Evolutionary conservation across 2,888 invertebrate genomes (phyloP).

Genomic region (Cloeon dipterum): DNA sequence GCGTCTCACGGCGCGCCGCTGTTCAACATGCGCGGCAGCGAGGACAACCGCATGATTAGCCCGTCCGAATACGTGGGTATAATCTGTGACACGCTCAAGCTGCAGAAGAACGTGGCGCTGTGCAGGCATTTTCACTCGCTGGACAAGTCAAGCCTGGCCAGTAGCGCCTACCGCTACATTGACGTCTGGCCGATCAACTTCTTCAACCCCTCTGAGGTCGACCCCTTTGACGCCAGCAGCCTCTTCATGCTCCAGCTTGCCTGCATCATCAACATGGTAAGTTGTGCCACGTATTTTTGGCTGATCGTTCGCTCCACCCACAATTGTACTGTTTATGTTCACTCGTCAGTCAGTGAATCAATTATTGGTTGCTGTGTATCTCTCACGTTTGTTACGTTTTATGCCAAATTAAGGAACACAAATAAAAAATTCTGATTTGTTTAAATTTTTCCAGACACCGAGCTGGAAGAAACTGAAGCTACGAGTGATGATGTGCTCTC

Average conservation of each 20-base stretch:
- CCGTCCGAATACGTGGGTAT: slow-evolving; percentile 59
- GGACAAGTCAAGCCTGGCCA: slow-evolving; percentile 43
- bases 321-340: no score
- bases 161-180: slow-evolving; percentile 23
- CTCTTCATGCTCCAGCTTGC: slow-evolving; percentile 92
- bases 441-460: slow-evolving; percentile 24
- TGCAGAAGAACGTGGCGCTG: slow-evolving; percentile 86
- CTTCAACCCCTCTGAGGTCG: slow-evolving; percentile 49
- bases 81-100: slow-evolving; percentile 65
- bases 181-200: slow-evolving; percentile 98
- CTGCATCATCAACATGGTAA: slow-evolving; percentile 74
- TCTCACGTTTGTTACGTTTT: slow-evolving; percentile 5
- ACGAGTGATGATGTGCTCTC: slow-evolving; percentile 53
- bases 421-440: not conserved
- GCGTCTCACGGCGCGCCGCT: slow-evolving; percentile 13
- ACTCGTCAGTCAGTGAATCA: not conserved
- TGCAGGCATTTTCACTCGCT: slow-evolving; percentile 76
- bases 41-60: not conserved
- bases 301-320: no score
- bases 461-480: slow-evolving; percentile 72
- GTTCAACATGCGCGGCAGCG: not conserved
- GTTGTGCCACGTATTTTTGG: slow-evolving; percentile 1
- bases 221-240: slow-evolving; percentile 71
- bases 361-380: not conserved
- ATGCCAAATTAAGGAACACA: no score